Evolutionary conservation across 2,888 invertebrate species (phyloP).

Genomic region (Pegoplata infirma): DNA sequence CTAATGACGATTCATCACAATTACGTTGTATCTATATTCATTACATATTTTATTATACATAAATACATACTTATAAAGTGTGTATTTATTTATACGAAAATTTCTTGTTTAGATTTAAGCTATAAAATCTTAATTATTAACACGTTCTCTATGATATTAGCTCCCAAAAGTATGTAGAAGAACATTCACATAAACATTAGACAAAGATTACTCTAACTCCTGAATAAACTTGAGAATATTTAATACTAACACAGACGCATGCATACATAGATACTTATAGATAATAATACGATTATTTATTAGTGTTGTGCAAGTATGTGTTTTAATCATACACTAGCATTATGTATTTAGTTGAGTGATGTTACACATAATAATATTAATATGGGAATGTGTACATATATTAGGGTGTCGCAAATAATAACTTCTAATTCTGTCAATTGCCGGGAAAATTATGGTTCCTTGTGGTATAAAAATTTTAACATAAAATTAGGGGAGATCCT

Average conservation of each 20-base stretch:
- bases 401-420: too few species aligned
- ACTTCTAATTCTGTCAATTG: too few species aligned
- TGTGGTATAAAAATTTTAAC: too few species aligned
- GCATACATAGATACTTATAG: too few species aligned
- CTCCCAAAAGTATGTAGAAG: constrained; percentile 10
- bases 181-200: not conserved
- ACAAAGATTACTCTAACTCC: not conserved
- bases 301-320: not conserved
- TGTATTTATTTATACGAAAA: too few species aligned
- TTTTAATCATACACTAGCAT: not conserved
- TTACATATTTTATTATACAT: too few species aligned
- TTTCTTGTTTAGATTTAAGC: constrained; percentile 41
- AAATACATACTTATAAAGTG: too few species aligned
- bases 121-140: constrained; percentile 52
- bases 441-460: too few species aligned
- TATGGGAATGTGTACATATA: not conserved
- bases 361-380: not conserved
- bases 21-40: too few species aligned
- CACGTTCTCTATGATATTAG: constrained; percentile 49
- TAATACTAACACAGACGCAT: constrained; percentile 30
- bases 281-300: constrained; percentile 38
- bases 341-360: not conserved
- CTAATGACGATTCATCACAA: too few species aligned
- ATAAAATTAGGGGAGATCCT: too few species aligned
- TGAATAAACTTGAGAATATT: constrained; percentile 9